Evolutionary conservation across 2,797 vertebrate genomes (phyloP).

Genomic region (Amblyraja radiata): DNA sequence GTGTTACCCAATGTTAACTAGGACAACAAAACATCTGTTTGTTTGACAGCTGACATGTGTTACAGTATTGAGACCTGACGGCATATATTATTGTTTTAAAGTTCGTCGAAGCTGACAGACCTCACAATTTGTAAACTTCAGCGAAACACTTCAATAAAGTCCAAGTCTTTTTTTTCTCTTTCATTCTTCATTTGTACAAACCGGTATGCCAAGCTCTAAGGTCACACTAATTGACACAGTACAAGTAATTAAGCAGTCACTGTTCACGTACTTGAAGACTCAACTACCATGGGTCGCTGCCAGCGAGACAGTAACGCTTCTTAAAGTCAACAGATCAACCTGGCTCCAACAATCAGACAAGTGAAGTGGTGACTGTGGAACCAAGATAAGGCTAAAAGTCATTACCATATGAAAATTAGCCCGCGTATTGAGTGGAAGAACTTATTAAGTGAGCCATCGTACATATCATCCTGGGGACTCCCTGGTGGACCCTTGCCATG

Average conservation of each 20-base stretch:
- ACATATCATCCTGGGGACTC: conserved; percentile 43
- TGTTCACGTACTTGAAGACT: conserved; percentile 63
- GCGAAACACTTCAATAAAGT: conserved; percentile 15
- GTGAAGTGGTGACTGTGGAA: conserved; percentile 55
- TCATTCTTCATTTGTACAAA: conserved; percentile 45
- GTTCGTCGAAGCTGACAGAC: conserved; percentile 8
- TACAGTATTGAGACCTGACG: conserved; percentile 25
- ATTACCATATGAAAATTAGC: conserved; percentile 55
- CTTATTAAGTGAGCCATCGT: conserved; percentile 44
- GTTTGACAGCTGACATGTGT: conserved; percentile 32
- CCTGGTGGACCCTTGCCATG: conserved; percentile 1
- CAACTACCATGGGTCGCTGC: conserved; percentile 55
- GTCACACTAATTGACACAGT: conserved; percentile 70
- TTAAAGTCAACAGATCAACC: conserved; percentile 66
- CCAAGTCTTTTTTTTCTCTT: neutral
- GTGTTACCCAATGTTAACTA: conserved; percentile 10
- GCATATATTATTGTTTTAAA: conserved; percentile 4
- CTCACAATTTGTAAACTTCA: conserved; percentile 19
- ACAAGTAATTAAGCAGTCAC: conserved; percentile 69
- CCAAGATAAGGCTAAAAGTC: conserved; percentile 47
- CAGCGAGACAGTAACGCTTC: conserved; percentile 65
- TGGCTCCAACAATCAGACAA: conserved; percentile 56
- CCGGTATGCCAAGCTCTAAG: conserved; percentile 66
- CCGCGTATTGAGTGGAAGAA: conserved; percentile 41
- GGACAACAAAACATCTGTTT: conserved; percentile 37